These are phyloP conservation scores for Beris chalybata DNA, from an alignment of 2,888 invertebrate genomes.

Conservation along the genomic window DNA sequence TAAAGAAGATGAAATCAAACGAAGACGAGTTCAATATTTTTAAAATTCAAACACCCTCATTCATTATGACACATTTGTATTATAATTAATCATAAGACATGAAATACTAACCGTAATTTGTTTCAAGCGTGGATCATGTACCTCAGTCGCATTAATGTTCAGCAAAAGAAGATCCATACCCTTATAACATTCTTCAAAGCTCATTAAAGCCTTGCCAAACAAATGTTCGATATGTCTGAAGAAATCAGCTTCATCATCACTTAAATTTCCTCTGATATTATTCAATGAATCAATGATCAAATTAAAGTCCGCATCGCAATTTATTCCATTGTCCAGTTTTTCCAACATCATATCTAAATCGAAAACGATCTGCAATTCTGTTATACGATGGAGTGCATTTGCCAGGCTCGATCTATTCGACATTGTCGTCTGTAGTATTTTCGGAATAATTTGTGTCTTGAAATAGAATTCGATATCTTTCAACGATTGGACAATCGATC, in stretches of 20 bases:
- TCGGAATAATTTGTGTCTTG: slow-evolving; percentile 29
- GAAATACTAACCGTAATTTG: slow-evolving; percentile 3
- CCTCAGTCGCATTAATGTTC: not conserved
- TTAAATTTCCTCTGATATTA: not conserved
- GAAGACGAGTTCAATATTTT: too few species aligned
- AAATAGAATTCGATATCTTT: slow-evolving; percentile 24
- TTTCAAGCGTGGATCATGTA: slow-evolving; percentile 2
- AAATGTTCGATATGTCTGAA: slow-evolving; percentile 6
- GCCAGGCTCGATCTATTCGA: not conserved
- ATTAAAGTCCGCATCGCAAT: slow-evolving; percentile 20
- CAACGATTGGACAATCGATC: slow-evolving; percentile 22
- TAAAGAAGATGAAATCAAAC: too few species aligned
- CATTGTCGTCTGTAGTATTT: slow-evolving; percentile 25
- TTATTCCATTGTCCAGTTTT: slow-evolving; percentile 24
- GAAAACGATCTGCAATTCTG: not conserved
- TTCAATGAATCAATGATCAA: not conserved
- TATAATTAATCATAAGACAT: too few species aligned
- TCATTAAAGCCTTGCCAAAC: not conserved
- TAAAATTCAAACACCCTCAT: too few species aligned
- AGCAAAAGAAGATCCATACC: not conserved
- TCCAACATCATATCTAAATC: slow-evolving; percentile 21
- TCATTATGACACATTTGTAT: too few species aligned
- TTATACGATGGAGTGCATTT: not conserved
- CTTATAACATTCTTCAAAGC: slow-evolving; percentile 7
- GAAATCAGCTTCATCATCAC: not conserved